Conservation (phyloP, 2,113 vertebrate species). For the Hippopotamus amphibius region DNA sequence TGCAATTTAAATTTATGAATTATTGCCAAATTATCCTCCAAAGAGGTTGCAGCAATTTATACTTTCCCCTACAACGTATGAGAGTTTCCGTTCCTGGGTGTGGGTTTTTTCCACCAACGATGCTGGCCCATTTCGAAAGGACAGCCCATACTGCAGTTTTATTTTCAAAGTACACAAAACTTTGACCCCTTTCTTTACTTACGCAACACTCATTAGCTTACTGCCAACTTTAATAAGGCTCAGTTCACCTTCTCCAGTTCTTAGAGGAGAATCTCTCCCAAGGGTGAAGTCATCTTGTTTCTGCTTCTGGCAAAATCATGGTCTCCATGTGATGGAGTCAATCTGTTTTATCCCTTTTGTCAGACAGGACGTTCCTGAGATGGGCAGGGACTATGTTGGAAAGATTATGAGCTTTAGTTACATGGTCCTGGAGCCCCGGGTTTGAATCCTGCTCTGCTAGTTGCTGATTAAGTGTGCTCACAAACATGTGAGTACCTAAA, state of each 20-base stretch:
- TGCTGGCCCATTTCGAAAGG: not conserved
- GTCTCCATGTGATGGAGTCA: not conserved
- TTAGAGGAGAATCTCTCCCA: not conserved
- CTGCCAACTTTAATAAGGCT: conserved; percentile 64
- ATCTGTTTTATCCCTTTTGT: not conserved
- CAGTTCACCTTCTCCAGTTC: not conserved
- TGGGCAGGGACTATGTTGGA: not conserved
- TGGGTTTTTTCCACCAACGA: not conserved
- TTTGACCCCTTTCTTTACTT: conserved; percentile 75
- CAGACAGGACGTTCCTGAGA: not conserved
- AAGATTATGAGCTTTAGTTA: not conserved
- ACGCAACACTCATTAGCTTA: conserved; percentile 51
- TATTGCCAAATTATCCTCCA: conserved; percentile 44
- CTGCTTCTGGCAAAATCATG: conserved; percentile 17
- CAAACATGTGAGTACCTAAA: not conserved
- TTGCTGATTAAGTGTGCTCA: not conserved
- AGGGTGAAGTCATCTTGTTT: not conserved
- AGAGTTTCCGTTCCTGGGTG: conserved; percentile 20
- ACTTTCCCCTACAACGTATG: not conserved
- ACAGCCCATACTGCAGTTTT: not conserved
- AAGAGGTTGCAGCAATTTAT: not conserved
- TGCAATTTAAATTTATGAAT: conserved; percentile 44
- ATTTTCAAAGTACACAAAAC: conserved; percentile 72
- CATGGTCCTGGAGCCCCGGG: not conserved
- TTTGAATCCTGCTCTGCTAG: conserved; percentile 30